Percentiles rank a stretch among this genome's conserved stretches.
Evolutionary conservation across 2,113 vertebrate species (phyloP).

Genomic region (Hymenochirus boettgeri): DNA sequence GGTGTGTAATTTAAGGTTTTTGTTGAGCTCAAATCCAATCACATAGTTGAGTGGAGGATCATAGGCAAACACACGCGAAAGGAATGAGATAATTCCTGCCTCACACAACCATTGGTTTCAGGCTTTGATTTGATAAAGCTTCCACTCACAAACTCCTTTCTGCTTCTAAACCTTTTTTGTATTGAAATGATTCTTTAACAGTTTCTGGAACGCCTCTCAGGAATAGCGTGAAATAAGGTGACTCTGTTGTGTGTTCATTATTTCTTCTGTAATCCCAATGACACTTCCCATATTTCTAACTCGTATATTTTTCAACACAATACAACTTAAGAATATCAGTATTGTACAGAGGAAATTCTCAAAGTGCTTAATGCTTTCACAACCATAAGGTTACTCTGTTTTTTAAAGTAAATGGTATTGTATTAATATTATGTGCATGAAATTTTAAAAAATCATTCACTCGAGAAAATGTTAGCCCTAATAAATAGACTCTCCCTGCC

Average conservation of each 20-base stretch:
- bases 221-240: constrained; percentile 32
- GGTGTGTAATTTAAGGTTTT: constrained; percentile 99
- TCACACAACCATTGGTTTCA: constrained; percentile 73
- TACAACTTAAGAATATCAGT: constrained; percentile 5
- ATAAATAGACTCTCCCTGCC: no score
- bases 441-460: no score
- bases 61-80: constrained; percentile 82
- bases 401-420: no score
- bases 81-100: constrained; percentile 79
- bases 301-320: background rate
- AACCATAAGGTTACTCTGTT: background rate
- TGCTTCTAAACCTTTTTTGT: constrained; percentile 30
- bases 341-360: constrained; percentile 5
- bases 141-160: constrained; percentile 48
- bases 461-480: no score
- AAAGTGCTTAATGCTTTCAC: background rate
- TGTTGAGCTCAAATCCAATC: constrained; percentile 98
- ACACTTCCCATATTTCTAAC: constrained; percentile 1
- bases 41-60: constrained; percentile 98
- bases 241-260: constrained; percentile 30
- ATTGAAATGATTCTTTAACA: constrained; percentile 34
- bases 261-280: constrained; percentile 27
- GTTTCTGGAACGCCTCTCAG: constrained; percentile 22
- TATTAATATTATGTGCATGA: no score
- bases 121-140: constrained; percentile 67